Evolutionary conservation across 2,113 vertebrate species (phyloP), one percentile per base, ranked within the genome.

Genomic region (Solenodon paradoxus): DNA sequence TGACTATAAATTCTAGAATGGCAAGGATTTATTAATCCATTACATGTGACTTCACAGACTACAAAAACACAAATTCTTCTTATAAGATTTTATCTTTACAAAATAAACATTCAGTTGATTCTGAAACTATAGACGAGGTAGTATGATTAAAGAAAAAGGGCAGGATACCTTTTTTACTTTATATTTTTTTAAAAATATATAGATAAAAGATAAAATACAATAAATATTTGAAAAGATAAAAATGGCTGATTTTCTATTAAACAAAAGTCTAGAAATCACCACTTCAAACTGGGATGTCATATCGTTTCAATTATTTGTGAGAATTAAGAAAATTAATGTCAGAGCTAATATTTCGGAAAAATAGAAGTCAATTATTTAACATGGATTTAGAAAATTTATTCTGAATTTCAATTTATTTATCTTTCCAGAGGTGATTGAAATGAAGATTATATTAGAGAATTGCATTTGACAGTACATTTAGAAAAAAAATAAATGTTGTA

Each of bases 321-420:
- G 10, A 10, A 90, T 83, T 87, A 57, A 66, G 45, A 84, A 92
- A 71, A 69, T 59, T 59, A 83, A 61, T 79, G 24, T 40, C 45
- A 95, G 57, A 35, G n/a, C 1, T 61, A 94, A 47, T 71, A 90
- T 79, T 96, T 86, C 92, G 13, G 42, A 83, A 49, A 91, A 95
- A 66, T 53, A 32, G 24, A 77, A 63, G 38, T 94, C 40, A 85
- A 32, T 49, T 71, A 80, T 86, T 94, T 74, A 82, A 78, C 1
- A 20, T 59, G 9, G 8, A 79, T 35, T 83, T 93, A 74, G 40
- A 55, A 51, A n/a, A 47, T 89, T 82, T 4, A 66, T 75, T 55
- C 17, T 59, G 35, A 69, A 84, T 77, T 81, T 22, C 35, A 63
- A 28, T 72, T 82, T 10, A 32, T 90, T 94, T 94, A 4, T 78